Conservation (phyloP, 2,113 vertebrate species). For the Anarrhichthys ocellatus region DNA sequence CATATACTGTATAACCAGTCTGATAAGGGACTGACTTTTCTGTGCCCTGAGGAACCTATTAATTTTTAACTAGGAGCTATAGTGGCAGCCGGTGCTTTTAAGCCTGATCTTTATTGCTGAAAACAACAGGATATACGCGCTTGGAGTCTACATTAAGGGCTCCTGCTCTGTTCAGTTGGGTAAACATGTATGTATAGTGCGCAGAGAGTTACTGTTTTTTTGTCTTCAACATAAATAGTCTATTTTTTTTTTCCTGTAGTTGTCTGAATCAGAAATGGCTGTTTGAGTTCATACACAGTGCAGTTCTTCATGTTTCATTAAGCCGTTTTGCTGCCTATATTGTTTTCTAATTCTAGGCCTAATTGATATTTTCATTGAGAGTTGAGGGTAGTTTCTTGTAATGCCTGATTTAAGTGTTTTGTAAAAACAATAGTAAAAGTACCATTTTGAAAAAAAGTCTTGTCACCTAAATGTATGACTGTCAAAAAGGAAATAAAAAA, state of each 20-base stretch:
- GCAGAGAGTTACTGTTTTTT: slow-evolving; percentile 1
- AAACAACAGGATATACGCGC: slow-evolving; percentile 68
- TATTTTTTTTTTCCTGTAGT: not conserved
- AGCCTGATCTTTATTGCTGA: slow-evolving; percentile 72
- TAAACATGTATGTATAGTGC: slow-evolving; percentile 52
- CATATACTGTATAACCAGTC: slow-evolving; percentile 30
- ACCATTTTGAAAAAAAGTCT: not conserved
- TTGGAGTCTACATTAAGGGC: slow-evolving; percentile 50
- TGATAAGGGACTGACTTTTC: too few relatives aligned
- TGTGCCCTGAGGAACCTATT: slow-evolving; percentile 71
- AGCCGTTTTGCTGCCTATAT: not conserved
- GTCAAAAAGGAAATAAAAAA: not conserved
- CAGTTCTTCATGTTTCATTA: not conserved
- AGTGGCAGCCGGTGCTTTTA: slow-evolving; percentile 73
- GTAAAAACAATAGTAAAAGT: too few relatives aligned
- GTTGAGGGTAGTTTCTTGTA: not conserved
- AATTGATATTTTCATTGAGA: not conserved
- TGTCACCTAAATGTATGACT: not conserved
- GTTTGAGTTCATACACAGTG: not conserved
- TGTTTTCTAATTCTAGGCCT: not conserved
- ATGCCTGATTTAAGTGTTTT: not conserved
- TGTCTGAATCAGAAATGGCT: not conserved
- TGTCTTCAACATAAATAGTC: not conserved
- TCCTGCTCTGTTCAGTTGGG: slow-evolving; percentile 35
- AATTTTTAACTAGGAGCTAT: slow-evolving; percentile 82